Percentiles rank a stretch among this genome's conserved stretches.
phyloP scores from a whole-genome alignment of 2,113 vertebrate genomes.

The Caloenas nicobarica region DNA sequence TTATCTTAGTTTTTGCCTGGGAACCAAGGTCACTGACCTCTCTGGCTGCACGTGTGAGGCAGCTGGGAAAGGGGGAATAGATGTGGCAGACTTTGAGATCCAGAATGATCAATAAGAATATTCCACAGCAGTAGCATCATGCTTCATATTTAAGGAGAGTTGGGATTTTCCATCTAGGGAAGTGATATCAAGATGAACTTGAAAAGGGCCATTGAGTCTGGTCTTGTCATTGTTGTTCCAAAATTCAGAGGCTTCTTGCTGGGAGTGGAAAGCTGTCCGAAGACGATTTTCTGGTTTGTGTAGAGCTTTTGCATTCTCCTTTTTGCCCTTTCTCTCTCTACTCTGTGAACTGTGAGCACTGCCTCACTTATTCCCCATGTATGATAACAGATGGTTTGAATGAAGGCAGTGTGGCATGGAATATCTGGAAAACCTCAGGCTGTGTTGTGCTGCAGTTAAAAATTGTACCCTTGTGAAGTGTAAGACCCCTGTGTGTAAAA shows the following conservation, averaged over 20 bases:
- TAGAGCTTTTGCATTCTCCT: not conserved
- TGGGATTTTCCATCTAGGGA: too few relatives aligned
- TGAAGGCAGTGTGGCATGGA: rapidly evolving
- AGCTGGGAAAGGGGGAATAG: too few relatives aligned
- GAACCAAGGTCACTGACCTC: too few relatives aligned
- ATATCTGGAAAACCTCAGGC: not conserved
- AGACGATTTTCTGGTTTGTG: not conserved
- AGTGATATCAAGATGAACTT: too few relatives aligned
- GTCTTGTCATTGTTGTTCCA: not conserved
- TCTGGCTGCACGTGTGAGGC: too few relatives aligned
- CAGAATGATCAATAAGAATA: too few relatives aligned
- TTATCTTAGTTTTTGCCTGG: too few relatives aligned
- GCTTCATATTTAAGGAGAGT: too few relatives aligned
- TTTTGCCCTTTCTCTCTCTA: not conserved
- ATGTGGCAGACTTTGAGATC: too few relatives aligned
- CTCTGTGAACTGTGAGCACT: not conserved
- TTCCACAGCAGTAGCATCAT: too few relatives aligned
- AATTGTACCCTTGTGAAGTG: rapidly evolving
- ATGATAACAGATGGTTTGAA: rapidly evolving
- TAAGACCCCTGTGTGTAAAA: not conserved
- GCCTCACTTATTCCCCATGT: rapidly evolving
- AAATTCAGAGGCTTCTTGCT: not conserved
- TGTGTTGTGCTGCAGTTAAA: not conserved
- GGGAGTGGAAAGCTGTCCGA: not conserved
- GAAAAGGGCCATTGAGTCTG: not conserved